phyloP scores from a whole-genome alignment of 2,113 vertebrate genomes.

The Xyrauchen texanus region DNA sequence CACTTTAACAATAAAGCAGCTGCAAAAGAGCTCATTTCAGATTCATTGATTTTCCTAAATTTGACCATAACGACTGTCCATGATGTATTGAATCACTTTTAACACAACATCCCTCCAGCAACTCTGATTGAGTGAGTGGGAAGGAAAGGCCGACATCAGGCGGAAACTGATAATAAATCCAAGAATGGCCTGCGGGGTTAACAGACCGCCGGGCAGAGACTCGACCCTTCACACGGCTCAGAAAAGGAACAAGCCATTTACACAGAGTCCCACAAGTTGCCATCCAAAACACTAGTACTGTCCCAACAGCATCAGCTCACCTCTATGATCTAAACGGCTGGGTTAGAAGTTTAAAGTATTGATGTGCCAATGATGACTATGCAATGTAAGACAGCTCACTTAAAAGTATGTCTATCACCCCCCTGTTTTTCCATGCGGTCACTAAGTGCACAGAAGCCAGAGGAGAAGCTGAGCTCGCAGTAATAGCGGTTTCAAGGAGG shows the following conservation, averaged over 20 bases:
- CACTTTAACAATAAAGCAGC: background rate
- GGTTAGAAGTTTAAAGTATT: too few species aligned
- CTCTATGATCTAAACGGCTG: background rate
- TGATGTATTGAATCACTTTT: background rate
- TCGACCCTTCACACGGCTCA: background rate
- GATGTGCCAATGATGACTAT: too few species aligned
- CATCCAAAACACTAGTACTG: background rate
- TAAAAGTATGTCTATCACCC: too few species aligned
- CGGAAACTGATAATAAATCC: constrained; percentile 53
- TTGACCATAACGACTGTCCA: background rate
- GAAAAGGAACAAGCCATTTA: background rate
- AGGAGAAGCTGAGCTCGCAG: background rate
- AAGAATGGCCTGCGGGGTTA: constrained; percentile 41
- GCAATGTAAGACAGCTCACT: too few species aligned
- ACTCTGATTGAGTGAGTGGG: constrained; percentile 39
- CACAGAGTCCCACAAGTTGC: background rate
- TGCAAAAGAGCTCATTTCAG: background rate
- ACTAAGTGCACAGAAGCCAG: background rate
- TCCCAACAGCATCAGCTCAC: background rate
- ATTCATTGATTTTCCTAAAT: background rate
- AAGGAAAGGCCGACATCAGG: constrained; percentile 50
- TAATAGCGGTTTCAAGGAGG: background rate
- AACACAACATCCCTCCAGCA: background rate
- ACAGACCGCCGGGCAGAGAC: constrained; percentile 1
- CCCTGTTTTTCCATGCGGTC: background rate